Evolutionary conservation across 2,113 vertebrate genomes (phyloP).

Genomic region (Urocolius indicus): DNA sequence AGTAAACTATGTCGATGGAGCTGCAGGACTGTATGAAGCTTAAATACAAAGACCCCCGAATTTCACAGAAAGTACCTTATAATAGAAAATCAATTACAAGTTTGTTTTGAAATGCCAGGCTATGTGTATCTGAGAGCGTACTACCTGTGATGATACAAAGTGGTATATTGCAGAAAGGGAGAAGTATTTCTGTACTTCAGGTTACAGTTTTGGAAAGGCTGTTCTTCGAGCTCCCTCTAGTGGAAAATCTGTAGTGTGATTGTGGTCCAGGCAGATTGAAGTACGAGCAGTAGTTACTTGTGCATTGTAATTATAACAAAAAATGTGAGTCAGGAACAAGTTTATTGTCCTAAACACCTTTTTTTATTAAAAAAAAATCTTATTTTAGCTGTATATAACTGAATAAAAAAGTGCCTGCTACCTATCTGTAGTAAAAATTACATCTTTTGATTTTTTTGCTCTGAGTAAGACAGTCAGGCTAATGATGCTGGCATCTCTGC

Average conservation of each 20-base stretch:
- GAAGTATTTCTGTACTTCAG: not conserved
- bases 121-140: accelerated
- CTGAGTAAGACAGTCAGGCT: not conserved
- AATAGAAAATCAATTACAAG: not conserved
- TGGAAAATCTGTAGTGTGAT: not conserved
- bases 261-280: accelerated
- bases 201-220: accelerated
- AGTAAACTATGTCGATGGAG: not conserved
- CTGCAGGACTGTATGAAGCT: not conserved
- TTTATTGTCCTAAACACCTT: not conserved
- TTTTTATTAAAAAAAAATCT: not conserved
- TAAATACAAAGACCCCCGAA: not conserved
- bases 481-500: not conserved
- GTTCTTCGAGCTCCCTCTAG: slow-evolving; percentile 25
- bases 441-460: not conserved
- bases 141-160: not conserved
- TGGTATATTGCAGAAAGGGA: accelerated
- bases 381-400: not conserved
- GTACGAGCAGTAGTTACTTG: not conserved
- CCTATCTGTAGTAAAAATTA: not conserved
- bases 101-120: not conserved
- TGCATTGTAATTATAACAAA: not conserved
- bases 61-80: not conserved
- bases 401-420: not conserved
- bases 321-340: not conserved